Conservation (phyloP, 2,888 invertebrate genomes). For the Tenthredo mesomela region DNA sequence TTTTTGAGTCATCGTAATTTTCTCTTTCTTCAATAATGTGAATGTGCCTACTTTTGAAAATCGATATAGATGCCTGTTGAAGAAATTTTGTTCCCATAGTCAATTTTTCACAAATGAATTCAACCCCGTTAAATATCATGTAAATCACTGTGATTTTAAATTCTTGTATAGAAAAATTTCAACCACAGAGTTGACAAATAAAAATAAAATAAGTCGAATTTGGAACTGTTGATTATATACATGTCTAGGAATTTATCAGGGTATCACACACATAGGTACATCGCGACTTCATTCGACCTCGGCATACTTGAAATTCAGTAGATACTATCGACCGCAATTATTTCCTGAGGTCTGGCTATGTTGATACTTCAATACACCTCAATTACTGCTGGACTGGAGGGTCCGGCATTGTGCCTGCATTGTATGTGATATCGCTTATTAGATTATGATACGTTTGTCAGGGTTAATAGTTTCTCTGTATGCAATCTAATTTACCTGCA, state of each 20-base stretch:
- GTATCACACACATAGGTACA: not conserved
- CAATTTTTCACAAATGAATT: too few species aligned
- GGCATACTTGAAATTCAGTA: conserved; percentile 17
- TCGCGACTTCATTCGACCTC: not conserved
- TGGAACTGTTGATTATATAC: not conserved
- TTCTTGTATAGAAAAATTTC: too few species aligned
- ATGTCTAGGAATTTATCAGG: not conserved
- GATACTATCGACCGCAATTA: conserved; percentile 37
- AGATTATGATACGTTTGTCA: conserved; percentile 25
- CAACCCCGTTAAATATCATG: too few species aligned
- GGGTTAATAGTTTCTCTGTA: conserved; percentile 15
- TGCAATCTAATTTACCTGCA: not conserved
- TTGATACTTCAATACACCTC: conserved; percentile 17
- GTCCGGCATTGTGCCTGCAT: conserved; percentile 1
- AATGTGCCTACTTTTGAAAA: too few species aligned
- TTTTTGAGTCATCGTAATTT: too few species aligned
- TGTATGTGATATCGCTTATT: conserved; percentile 11
- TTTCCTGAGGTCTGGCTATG: not conserved
- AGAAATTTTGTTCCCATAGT: too few species aligned
- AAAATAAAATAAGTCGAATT: not conserved
- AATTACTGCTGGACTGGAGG: conserved; percentile 6
- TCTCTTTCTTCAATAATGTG: too few species aligned
- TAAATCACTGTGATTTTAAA: too few species aligned
- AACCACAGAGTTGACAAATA: not conserved
- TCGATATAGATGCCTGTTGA: too few species aligned